Percentiles rank a stretch among this genome's conserved stretches.
phyloP scores from a whole-genome alignment of 2,797 vertebrate species.

The Falco naumanni region DNA sequence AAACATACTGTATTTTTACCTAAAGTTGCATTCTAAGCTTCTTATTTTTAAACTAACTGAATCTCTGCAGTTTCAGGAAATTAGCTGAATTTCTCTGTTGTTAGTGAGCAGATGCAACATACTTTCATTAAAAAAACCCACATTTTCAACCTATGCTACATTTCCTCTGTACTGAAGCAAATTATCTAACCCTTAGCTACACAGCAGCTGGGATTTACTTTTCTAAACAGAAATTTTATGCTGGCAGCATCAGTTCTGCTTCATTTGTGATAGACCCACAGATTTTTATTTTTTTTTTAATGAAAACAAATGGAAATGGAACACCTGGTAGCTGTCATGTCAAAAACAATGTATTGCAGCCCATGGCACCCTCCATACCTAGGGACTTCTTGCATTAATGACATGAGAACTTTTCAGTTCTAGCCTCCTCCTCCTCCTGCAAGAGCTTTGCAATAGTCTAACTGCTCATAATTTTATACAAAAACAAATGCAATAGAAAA shows the following conservation, averaged over 20 bases:
- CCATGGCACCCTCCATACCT: neutral
- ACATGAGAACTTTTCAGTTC: neutral
- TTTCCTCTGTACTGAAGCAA: neutral
- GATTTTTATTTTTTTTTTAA: neutral
- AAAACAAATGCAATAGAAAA: neutral
- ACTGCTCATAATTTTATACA: neutral
- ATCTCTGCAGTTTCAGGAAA: neutral
- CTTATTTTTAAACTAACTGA: neutral
- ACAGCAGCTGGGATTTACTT: conserved; percentile 58
- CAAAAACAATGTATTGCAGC: conserved; percentile 36
- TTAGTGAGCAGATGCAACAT: neutral
- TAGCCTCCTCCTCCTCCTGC: neutral
- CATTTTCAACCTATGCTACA: neutral
- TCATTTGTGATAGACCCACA: conserved; percentile 56
- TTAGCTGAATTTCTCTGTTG: neutral
- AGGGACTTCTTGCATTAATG: conserved; percentile 30
- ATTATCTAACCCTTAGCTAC: conserved; percentile 18
- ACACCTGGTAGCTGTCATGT: conserved; percentile 69
- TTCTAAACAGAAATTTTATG: conserved; percentile 13
- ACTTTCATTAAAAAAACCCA: neutral
- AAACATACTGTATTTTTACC: neutral
- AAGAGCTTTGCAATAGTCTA: neutral
- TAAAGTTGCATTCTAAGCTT: neutral
- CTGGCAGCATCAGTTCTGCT: conserved; percentile 61
- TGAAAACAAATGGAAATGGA: conserved; percentile 58